Evolutionary conservation across 1,140 invertebrate genomes (phyloP).

Genomic region (Nebria ingens): DNA sequence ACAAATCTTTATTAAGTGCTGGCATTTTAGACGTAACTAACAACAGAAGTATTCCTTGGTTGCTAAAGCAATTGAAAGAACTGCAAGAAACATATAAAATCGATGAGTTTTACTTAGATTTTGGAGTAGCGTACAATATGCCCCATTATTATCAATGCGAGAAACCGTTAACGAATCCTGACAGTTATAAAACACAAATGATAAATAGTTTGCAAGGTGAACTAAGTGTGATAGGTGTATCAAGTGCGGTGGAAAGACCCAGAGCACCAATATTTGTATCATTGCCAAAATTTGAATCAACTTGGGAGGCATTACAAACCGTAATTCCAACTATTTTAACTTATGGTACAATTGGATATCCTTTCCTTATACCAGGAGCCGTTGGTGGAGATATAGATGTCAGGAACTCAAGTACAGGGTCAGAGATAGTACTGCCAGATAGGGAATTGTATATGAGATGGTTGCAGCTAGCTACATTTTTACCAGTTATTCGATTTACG

Average conservation of each 20-base stretch:
- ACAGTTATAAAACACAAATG: conserved; percentile 68
- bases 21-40: conserved; percentile 79
- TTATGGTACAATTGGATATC: conserved; percentile 78
- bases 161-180: conserved; percentile 60
- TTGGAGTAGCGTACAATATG: conserved; percentile 78
- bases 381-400: conserved; percentile 76
- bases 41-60: conserved; percentile 67
- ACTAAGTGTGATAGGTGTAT: conserved; percentile 67
- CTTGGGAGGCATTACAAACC: conserved; percentile 77
- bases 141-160: conserved; percentile 75
- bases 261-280: conserved; percentile 77
- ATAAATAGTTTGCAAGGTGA: conserved; percentile 50
- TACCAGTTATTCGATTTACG: conserved; percentile 87
- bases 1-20: conserved; percentile 63
- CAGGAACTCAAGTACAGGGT: conserved; percentile 43
- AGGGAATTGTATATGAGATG: conserved; percentile 86
- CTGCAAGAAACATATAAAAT: conserved; percentile 67
- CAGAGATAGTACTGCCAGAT: conserved; percentile 55
- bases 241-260: conserved; percentile 70
- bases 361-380: conserved; percentile 84
- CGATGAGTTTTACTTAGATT: conserved; percentile 81
- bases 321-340: conserved; percentile 79
- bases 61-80: conserved; percentile 57
- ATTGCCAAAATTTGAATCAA: conserved; percentile 73
- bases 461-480: conserved; percentile 86